Evolutionary conservation across 2,797 vertebrate species (phyloP), one percentile per base, ranked within the genome.

Genomic region (Anisognathus igniventris): DNA sequence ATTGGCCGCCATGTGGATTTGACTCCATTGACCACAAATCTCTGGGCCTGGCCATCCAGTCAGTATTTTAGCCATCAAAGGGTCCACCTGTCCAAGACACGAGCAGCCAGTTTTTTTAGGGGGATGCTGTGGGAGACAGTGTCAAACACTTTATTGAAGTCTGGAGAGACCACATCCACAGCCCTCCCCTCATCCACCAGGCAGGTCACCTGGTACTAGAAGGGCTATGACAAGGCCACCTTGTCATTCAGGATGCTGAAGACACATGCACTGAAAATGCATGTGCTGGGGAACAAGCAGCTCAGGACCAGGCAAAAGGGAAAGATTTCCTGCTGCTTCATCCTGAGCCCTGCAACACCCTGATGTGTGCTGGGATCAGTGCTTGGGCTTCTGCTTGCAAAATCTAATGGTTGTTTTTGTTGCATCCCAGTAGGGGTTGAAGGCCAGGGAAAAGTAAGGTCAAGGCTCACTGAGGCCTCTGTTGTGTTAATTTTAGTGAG

Each of bases 321-420:
- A 48, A 70, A 37, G 1, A 4, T 31, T 66, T 73, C 20, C 23
- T 51, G 12, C 35, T 73, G 56, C n/a, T 76, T 44, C 31, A 7
- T 14, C 15, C 4, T 1, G 14, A 58, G 30, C 30, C 22, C 33
- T 27, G 14, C 30, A 64, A 23, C 9, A 13, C 25, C 0, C 6
- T 3, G 1, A 6, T 0, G 0, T 23, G 7, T 48, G 39, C 53
- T 85, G 39, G 20, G 31, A 27, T 78, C 54, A 33, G 57, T 12
- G 33, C 31, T 22, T 18, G 25, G 15, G 39, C 27, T 64, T 58
- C 0, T 1, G 6, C 40, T 60, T 80, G 33, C 18, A 88, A 86
- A 80, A 66, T 44, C 27, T 40, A 2, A 31, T 17, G 15, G 23
- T 4, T 16, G 71, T 90, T 54, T 51, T 60, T 44, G 10, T 73